These are phyloP conservation scores for Drosophila chauvacae DNA, from an alignment of 1,140 invertebrate species.

Conservation along the genomic window DNA sequence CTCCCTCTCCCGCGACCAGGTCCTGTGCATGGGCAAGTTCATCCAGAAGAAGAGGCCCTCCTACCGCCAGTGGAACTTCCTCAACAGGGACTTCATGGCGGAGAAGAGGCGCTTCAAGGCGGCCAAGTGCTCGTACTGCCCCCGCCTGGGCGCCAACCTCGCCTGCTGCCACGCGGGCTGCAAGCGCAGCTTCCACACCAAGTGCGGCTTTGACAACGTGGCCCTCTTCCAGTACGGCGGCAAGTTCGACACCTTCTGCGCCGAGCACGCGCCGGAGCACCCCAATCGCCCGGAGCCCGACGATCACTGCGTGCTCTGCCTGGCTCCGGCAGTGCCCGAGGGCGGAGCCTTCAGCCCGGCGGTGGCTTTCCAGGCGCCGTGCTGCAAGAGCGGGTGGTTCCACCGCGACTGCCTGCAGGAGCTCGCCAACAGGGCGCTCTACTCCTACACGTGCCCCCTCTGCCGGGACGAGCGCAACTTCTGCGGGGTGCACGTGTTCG, in stretches of 20 bases:
- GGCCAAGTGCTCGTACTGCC: neutral
- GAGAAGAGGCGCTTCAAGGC: neutral
- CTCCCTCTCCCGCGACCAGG: neutral
- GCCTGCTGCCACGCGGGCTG: neutral
- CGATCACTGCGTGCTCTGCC: neutral
- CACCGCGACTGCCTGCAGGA: neutral
- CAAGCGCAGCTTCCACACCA: neutral
- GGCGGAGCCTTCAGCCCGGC: neutral
- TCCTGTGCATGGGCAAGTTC: neutral
- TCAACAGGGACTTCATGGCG: neutral
- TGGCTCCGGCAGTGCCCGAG: neutral
- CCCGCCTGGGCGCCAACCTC: neutral
- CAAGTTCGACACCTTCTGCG: neutral
- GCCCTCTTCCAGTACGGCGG: neutral
- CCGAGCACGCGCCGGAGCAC: neutral
- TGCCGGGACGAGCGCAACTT: neutral
- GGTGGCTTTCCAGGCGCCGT: neutral
- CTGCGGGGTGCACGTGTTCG: neutral
- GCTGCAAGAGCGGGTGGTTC: neutral
- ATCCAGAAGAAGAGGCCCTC: neutral
- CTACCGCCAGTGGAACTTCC: neutral
- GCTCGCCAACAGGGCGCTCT: rapidly evolving
- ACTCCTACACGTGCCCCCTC: neutral
- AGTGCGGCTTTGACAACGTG: neutral
- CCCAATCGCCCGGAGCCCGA: neutral